These are phyloP conservation scores for Meriones unguiculatus DNA, from an alignment of 2,113 vertebrate genomes.

Conservation along the genomic window DNA sequence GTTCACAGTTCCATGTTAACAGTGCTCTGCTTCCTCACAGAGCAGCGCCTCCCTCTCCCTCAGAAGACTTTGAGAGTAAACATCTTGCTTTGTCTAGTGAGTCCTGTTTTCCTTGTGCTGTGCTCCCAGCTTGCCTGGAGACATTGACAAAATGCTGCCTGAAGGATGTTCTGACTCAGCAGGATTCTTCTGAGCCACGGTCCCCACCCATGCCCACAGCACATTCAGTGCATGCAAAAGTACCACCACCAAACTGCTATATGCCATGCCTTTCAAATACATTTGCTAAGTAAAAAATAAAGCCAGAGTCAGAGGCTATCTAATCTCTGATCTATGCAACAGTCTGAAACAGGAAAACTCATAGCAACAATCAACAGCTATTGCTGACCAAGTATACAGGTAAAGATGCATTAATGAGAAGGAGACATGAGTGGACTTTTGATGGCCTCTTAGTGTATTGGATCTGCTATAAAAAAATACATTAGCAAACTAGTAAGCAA, in stretches of 20 bases:
- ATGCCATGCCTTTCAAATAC: neutral
- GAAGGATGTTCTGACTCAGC: neutral
- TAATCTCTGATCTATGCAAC: neutral
- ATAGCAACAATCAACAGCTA: neutral
- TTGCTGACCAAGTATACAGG: neutral
- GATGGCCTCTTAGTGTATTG: neutral
- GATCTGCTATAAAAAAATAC: neutral
- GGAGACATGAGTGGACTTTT: neutral
- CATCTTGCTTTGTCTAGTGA: neutral
- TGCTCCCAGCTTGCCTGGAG: neutral
- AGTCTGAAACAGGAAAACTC: neutral
- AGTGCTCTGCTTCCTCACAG: neutral
- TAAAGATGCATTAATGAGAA: neutral
- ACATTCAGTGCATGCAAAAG: too few species aligned
- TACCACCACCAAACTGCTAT: too few species aligned
- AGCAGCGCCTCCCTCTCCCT: neutral
- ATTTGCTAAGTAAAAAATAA: slow-evolving; percentile 21
- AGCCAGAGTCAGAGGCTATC: neutral
- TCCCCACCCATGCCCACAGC: neutral
- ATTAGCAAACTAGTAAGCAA: neutral
- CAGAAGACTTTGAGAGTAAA: neutral
- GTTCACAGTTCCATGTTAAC: neutral
- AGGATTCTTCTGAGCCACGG: neutral
- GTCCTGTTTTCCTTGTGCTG: too few species aligned
- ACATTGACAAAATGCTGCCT: neutral